Percentiles rank a stretch among this genome's conserved stretches.
Evolutionary conservation across 2,797 vertebrate genomes (phyloP).

Genomic region (Ctenopoma kingsleyae): DNA sequence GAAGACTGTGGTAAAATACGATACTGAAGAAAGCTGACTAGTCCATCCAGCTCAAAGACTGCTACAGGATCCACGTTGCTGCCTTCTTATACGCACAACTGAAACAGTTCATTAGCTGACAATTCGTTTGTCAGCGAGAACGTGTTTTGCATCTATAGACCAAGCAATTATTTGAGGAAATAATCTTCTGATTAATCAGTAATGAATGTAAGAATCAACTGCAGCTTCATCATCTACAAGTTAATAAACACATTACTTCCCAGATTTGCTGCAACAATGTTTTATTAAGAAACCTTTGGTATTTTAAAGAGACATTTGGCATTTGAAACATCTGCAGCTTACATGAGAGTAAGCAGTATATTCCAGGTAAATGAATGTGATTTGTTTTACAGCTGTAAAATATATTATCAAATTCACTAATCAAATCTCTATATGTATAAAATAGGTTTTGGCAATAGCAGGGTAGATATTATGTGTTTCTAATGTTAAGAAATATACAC

Average conservation of each 20-base stretch:
- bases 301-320: conserved; percentile 17
- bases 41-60: not conserved
- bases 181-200: too few relatives aligned
- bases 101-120: too few relatives aligned
- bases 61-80: conserved; percentile 7
- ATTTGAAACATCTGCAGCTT: conserved; percentile 18
- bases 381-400: conserved; percentile 61
- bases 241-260: not conserved
- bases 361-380: conserved; percentile 47
- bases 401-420: conserved; percentile 56
- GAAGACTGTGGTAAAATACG: conserved; percentile 66
- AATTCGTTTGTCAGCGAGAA: too few relatives aligned
- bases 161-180: too few relatives aligned
- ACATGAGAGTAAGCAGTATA: conserved; percentile 24
- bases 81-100: not conserved
- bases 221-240: too few relatives aligned
- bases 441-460: conserved; percentile 33
- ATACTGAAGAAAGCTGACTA: conserved; percentile 53
- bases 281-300: conserved; percentile 65
- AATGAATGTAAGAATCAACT: too few relatives aligned
- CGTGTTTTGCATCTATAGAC: too few relatives aligned
- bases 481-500: conserved; percentile 19
- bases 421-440: conserved; percentile 63
- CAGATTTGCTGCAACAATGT: conserved; percentile 28
- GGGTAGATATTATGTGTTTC: conserved; percentile 26